Conservation (phyloP, 2,888 invertebrate species). For the Pyrocoelia pectoralis region DNA sequence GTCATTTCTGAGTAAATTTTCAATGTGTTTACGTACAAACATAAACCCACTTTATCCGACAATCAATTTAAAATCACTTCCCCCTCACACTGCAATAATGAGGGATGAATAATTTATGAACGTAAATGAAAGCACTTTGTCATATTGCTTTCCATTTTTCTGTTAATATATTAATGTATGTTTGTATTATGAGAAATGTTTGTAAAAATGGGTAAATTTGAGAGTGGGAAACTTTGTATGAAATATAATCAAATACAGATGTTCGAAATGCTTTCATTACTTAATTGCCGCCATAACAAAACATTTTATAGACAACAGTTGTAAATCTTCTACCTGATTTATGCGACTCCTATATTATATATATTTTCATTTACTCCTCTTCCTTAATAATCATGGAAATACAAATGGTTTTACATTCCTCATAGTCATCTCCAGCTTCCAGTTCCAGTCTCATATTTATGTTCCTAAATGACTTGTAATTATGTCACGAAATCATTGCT, state of each 20-base stretch:
- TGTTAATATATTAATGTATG: slow-evolving; percentile 3
- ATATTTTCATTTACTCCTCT: background rate
- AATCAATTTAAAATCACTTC: slow-evolving; percentile 22
- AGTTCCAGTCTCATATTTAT: too few species aligned
- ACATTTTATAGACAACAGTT: background rate
- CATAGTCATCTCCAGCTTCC: background rate
- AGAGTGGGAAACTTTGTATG: too few species aligned
- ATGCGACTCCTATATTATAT: background rate
- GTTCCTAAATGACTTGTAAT: too few species aligned
- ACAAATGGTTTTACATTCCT: background rate
- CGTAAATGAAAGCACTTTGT: slow-evolving; percentile 10
- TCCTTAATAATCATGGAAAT: background rate
- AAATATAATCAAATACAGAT: too few species aligned
- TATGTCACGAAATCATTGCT: too few species aligned
- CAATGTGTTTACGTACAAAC: slow-evolving; percentile 7
- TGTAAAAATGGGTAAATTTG: background rate
- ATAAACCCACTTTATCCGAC: background rate
- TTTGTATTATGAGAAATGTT: too few species aligned
- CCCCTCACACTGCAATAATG: slow-evolving; percentile 17
- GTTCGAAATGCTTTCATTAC: background rate
- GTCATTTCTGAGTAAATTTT: background rate
- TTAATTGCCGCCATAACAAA: background rate
- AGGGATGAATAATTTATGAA: slow-evolving; percentile 18
- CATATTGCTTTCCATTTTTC: slow-evolving; percentile 5
- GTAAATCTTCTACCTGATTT: background rate